Conservation (phyloP, 2,113 vertebrate genomes). For the Vidua chalybeata region DNA sequence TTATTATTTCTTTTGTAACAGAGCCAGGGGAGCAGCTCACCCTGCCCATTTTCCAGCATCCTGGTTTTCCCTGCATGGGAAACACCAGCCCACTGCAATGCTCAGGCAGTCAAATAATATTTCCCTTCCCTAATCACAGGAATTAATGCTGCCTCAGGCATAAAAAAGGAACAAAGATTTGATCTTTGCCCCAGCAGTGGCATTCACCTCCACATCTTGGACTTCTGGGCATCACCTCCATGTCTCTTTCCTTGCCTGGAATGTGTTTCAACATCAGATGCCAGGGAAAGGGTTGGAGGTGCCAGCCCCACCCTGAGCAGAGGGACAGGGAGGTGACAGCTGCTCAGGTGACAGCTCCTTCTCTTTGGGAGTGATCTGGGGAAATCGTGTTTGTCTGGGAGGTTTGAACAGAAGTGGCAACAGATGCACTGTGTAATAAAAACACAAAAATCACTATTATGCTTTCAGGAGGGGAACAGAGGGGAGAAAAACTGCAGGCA, state of each 20-base stretch:
- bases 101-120: neutral
- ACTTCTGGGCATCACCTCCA: neutral
- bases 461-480: conserved; percentile 14
- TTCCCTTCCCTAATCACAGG: neutral
- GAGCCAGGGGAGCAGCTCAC: neutral
- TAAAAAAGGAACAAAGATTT: neutral
- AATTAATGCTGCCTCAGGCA: neutral
- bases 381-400: neutral
- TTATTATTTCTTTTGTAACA: neutral
- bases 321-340: neutral
- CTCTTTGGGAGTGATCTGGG: neutral
- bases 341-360: neutral
- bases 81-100: neutral
- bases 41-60: neutral
- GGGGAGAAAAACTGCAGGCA: neutral
- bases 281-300: neutral
- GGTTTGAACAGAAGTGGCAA: conserved; percentile 36
- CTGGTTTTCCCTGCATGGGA: neutral
- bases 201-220: neutral
- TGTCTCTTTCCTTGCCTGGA: neutral
- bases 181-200: neutral
- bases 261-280: neutral
- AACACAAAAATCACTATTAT: neutral
- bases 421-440: conserved; percentile 40
- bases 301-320: neutral